phyloP scores from a whole-genome alignment of 1,140 invertebrate species.

The Lasaia peninsularis region DNA sequence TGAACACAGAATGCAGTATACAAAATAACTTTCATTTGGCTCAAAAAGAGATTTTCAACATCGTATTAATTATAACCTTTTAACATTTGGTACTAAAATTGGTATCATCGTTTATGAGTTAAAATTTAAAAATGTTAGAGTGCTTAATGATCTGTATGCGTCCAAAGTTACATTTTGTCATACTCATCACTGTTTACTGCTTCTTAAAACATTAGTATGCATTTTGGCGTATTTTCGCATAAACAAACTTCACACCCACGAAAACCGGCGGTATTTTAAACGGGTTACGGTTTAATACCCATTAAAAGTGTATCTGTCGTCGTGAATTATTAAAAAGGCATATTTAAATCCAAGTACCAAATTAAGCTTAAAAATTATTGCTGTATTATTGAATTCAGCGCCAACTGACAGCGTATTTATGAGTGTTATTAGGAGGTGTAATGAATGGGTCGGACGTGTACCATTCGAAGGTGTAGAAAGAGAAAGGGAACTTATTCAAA shows the following conservation, averaged over 20 bases:
- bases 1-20: too few relatives aligned
- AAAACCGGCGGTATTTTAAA: constrained; percentile 41
- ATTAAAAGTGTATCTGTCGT: constrained; percentile 16
- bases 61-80: too few relatives aligned
- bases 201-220: constrained; percentile 58
- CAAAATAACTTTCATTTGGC: too few relatives aligned
- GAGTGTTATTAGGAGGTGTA: constrained; percentile 27
- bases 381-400: constrained; percentile 8
- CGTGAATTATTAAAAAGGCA: neutral
- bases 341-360: constrained; percentile 2
- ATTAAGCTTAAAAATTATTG: constrained; percentile 10
- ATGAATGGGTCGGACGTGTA: constrained; percentile 39
- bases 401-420: constrained; percentile 20
- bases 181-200: constrained; percentile 36
- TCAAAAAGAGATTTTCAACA: too few relatives aligned
- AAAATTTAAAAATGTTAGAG: too few relatives aligned
- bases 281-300: constrained; percentile 22
- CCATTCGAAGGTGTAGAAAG: constrained; percentile 63
- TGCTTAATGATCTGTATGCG: too few relatives aligned
- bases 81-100: too few relatives aligned
- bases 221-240: constrained; percentile 54
- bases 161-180: neutral
- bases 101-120: too few relatives aligned
- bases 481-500: constrained; percentile 76
- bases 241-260: constrained; percentile 39